A percentile compares a stretch with the other conserved stretches of the same genome.
These are phyloP conservation scores for Amphiura filiformis DNA, from an alignment of 35 echinoderm and acorn worm species.

Conservation along the genomic window DNA sequence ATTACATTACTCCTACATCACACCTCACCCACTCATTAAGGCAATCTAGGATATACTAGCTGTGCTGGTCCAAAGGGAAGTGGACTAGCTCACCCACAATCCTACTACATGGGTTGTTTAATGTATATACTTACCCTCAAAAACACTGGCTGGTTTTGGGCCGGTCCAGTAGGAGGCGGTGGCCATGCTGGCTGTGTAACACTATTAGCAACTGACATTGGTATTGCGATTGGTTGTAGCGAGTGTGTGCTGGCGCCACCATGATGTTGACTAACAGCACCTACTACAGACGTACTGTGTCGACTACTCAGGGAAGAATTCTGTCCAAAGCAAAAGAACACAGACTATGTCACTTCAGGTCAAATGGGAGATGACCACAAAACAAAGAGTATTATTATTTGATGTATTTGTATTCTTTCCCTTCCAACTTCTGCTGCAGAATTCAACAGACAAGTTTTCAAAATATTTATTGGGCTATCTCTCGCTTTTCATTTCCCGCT, in stretches of 20 bases:
- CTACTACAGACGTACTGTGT: constrained; percentile 79
- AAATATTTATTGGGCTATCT: too few species aligned
- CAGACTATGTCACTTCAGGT: background rate
- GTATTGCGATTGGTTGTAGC: constrained; percentile 81
- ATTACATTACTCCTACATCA: too few species aligned
- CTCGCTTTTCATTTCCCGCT: too few species aligned
- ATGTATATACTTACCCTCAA: constrained; percentile 82
- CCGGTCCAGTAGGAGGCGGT: constrained; percentile 46
- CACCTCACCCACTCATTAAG: too few species aligned
- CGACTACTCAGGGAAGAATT: constrained; percentile 62
- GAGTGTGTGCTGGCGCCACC: constrained; percentile 45
- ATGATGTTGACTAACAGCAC: constrained; percentile 70
- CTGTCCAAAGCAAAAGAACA: constrained; percentile 52
- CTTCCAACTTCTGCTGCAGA: background rate
- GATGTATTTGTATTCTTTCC: background rate
- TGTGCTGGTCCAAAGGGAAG: too few species aligned
- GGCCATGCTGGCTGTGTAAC: constrained; percentile 81
- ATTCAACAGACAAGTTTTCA: too few species aligned
- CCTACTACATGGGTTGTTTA: too few species aligned
- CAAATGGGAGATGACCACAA: background rate
- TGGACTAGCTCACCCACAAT: too few species aligned
- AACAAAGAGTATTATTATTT: background rate
- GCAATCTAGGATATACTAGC: too few species aligned
- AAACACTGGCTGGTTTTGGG: constrained; percentile 83
- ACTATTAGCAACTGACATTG: constrained; percentile 73